Evolutionary conservation across 2,888 invertebrate species (phyloP).

Genomic region (Orthosia gracilis): DNA sequence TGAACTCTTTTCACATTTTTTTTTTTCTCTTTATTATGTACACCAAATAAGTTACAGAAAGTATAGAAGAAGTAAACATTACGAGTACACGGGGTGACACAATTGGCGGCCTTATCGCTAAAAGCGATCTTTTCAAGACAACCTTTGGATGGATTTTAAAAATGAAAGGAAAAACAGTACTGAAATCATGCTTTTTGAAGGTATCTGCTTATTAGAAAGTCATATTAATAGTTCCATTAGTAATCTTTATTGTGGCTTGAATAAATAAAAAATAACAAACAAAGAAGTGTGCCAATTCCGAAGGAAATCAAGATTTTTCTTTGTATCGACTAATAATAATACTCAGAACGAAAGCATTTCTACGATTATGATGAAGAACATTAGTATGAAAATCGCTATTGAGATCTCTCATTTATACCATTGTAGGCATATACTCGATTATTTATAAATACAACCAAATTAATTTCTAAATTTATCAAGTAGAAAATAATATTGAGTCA

Average conservation of each 20-base stretch:
- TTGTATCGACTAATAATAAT: background rate
- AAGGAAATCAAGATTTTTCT: background rate
- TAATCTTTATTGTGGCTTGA: background rate
- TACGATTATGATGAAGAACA: background rate
- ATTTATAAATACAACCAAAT: background rate
- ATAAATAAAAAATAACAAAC: background rate
- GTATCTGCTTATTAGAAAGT: too few relatives aligned
- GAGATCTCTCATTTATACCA: background rate
- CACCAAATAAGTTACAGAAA: too few relatives aligned
- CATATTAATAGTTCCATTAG: too few relatives aligned
- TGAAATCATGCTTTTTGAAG: too few relatives aligned
- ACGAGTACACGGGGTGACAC: too few relatives aligned
- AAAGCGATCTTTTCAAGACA: too few relatives aligned
- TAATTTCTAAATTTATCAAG: background rate
- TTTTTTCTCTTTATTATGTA: too few relatives aligned
- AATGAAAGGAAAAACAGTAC: background rate
- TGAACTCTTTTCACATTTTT: too few relatives aligned
- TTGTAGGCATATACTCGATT: background rate
- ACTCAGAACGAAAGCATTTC: background rate
- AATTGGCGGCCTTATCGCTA: too few relatives aligned
- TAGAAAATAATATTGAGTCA: background rate
- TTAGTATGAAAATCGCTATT: background rate
- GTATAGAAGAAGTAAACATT: too few relatives aligned
- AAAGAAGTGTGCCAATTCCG: too few relatives aligned
- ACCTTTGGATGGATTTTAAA: too few relatives aligned